phyloP scores from a whole-genome alignment of 2,113 vertebrate species.

The Columba janthina region DNA sequence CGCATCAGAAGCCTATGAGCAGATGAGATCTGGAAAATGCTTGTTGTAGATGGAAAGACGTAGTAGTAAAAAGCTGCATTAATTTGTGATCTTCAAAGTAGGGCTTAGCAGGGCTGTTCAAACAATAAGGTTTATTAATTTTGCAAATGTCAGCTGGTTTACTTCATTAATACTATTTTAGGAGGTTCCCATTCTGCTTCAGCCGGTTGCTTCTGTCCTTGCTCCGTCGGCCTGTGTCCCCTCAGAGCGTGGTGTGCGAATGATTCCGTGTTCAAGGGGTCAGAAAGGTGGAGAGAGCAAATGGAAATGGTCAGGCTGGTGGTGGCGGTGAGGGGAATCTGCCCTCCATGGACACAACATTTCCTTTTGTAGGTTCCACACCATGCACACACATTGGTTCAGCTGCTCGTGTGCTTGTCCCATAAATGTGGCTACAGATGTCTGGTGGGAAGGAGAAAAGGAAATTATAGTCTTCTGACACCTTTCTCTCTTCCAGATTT shows the following conservation, averaged over 20 bases:
- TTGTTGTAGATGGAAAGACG: not conserved
- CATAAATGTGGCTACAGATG: not conserved
- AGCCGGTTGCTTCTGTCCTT: not conserved
- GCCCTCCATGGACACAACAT: not conserved
- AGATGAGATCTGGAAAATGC: slow-evolving; percentile 37
- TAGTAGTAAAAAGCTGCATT: slow-evolving; percentile 20
- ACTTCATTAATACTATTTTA: slow-evolving; percentile 22
- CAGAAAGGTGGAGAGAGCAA: not conserved
- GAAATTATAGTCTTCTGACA: not conserved
- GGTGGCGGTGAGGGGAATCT: not conserved
- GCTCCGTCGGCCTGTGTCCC: not conserved
- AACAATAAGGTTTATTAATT: not conserved
- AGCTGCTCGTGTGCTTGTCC: not conserved
- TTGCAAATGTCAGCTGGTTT: slow-evolving; percentile 24
- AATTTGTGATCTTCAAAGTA: slow-evolving; percentile 27
- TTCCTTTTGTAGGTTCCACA: not conserved
- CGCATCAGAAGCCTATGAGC: slow-evolving; percentile 31
- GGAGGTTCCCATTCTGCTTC: slow-evolving; percentile 20
- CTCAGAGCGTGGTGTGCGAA: not conserved
- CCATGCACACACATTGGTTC: fast-evolving
- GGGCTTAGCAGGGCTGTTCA: not conserved
- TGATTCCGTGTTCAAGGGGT: not conserved
- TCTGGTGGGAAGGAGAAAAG: not conserved
- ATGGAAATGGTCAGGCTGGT: not conserved
- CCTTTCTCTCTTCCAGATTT: not conserved